Percentiles rank a stretch among this genome's conserved stretches.
Conservation (phyloP, 2,797 vertebrate genomes). For the Monodelphis domestica region DNA sequence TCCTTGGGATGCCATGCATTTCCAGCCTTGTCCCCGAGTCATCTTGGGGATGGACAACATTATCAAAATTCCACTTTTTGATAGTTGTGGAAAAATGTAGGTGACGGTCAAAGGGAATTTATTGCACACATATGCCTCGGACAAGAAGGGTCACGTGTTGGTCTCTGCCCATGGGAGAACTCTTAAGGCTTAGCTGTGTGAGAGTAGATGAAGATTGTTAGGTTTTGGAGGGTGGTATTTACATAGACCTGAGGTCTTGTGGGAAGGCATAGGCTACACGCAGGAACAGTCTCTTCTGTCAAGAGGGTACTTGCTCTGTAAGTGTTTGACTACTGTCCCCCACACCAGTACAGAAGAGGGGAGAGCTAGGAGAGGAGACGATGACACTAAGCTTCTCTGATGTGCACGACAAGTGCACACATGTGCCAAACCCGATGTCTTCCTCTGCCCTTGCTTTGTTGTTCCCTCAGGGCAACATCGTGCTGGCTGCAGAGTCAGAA, state of each 20-base stretch:
- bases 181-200: neutral
- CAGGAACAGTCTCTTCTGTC: neutral
- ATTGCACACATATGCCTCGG: neutral
- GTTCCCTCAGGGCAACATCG: conserved; percentile 90
- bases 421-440: neutral
- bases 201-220: neutral
- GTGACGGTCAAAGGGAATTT: neutral
- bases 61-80: neutral
- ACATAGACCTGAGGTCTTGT: neutral
- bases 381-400: neutral
- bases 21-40: neutral
- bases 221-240: neutral
- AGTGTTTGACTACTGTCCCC: neutral
- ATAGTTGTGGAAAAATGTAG: neutral
- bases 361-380: neutral
- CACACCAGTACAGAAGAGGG: neutral
- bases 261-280: neutral
- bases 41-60: neutral
- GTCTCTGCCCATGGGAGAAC: neutral
- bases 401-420: neutral
- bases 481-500: conserved; percentile 94
- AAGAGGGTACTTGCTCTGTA: neutral
- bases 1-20: neutral
- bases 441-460: conserved; percentile 45
- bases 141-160: neutral